Base-by-base conservation (phyloP, 2,888 invertebrate species). In the Nebria salina region DNA sequence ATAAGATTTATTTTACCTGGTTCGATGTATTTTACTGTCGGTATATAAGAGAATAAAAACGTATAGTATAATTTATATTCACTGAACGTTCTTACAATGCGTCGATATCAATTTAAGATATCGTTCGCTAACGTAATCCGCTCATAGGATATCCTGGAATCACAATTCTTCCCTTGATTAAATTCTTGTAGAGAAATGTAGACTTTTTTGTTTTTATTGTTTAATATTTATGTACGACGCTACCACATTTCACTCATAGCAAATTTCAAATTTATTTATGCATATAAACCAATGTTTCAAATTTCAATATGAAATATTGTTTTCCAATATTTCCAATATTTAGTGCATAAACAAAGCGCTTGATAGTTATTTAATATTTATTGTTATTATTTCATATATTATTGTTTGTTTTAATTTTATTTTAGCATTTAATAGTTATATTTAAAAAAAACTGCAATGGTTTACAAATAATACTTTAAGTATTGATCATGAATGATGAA, bases 41-140 rank as follows among this genome's bases (percentile, higher is more conserved):
- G 8, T 54, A 54, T 54, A 54, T 7, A 8, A 54, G 54, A 54
- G 20, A 20, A 20, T 20, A 54, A 7, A 54, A 54, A 54, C 4
- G 54, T 54, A 54, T 54, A 8, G 13, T 54, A 54, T 54, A 54
- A 54, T 54, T 54, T 54, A 54, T 54, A 54, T 54, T 54, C 54
- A 54, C 11, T 13, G 54, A 54, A 54, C 54, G 54, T 54, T 54
- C 54, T 5, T 54, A 54, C 54, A 54, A 54, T 54, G 54, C 7
- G 54, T 54, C 54, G 54, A 54, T 54, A 54, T 54, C 54, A 54
- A 54, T 54, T 54, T 54, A 54, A 54, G 54, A 54, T 54, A 54
- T 54, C 54, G 54, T 54, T 54, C 54, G 54, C 8, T 5, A 54
- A 54, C 54, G 54, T 54, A 54, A 54, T 54, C 54, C 54, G 3